Conservation (phyloP, 2,113 vertebrate genomes). For the Dipodomys ordii region DNA sequence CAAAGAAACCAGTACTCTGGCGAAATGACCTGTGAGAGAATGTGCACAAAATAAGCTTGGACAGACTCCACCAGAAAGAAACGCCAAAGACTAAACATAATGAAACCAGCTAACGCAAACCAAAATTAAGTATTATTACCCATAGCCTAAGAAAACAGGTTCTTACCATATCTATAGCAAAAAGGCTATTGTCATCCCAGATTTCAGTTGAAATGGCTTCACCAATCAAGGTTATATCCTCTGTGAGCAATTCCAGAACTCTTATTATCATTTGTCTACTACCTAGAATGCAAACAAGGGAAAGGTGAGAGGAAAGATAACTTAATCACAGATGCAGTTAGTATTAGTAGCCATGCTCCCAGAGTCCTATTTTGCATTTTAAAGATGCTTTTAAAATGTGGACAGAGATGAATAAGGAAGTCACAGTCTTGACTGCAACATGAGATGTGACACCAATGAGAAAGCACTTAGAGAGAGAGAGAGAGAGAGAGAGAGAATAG, state of each 20-base stretch:
- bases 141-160: constrained; percentile 51
- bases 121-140: neutral
- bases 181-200: constrained; percentile 95
- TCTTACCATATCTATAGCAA: constrained; percentile 94
- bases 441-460: neutral
- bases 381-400: neutral
- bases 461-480: neutral
- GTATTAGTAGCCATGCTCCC: neutral
- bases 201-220: constrained; percentile 92
- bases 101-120: neutral
- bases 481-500: neutral
- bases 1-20: neutral
- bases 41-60: neutral
- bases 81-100: neutral
- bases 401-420: neutral
- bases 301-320: neutral
- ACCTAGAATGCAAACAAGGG: constrained; percentile 84
- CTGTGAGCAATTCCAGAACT: constrained; percentile 92
- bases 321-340: neutral
- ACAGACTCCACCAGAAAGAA: neutral
- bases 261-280: constrained; percentile 88
- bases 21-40: neutral
- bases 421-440: neutral
- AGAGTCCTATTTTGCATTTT: neutral
- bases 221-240: constrained; percentile 88